phyloP scores from a whole-genome alignment of 2,888 invertebrate genomes.

The Coenonympha glycerion region DNA sequence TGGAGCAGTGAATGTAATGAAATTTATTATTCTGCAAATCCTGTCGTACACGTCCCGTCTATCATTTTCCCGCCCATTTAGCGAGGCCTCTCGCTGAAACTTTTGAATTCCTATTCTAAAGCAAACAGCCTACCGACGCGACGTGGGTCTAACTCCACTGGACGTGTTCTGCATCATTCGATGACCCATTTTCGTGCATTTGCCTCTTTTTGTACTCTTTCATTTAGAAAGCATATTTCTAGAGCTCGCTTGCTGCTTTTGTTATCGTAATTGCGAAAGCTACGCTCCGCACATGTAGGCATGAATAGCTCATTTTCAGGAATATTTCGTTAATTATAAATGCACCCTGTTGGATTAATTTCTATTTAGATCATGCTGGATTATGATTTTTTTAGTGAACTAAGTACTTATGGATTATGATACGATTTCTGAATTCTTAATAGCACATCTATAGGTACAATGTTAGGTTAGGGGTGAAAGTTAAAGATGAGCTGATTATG shows the following conservation, averaged over 20 bases:
- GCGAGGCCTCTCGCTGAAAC: conserved; percentile 21
- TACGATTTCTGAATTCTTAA: neutral
- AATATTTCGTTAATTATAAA: conserved; percentile 21
- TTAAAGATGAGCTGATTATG: no score
- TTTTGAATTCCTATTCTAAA: conserved; percentile 20
- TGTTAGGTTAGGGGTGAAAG: neutral
- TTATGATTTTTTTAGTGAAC: neutral
- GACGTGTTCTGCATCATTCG: conserved; percentile 44
- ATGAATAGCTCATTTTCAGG: conserved; percentile 18
- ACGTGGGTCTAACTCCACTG: conserved; percentile 34
- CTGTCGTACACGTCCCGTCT: conserved; percentile 39
- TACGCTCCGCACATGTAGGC: conserved; percentile 16
- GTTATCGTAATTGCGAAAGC: conserved; percentile 41
- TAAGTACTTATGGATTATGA: neutral
- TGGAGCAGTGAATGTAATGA: no score
- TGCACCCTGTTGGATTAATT: neutral
- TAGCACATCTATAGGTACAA: neutral
- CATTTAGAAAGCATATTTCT: conserved; percentile 44
- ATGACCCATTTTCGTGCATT: conserved; percentile 56
- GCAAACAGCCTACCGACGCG: conserved; percentile 30
- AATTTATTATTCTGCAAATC: no score
- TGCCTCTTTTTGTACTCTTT: conserved; percentile 46
- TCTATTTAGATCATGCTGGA: neutral
- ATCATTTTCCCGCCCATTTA: conserved; percentile 28
- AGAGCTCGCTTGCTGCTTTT: conserved; percentile 38